A percentile compares a stretch with the other conserved stretches of the same genome.
These are phyloP conservation scores for Metaphire vulgaris DNA, from an alignment of 1,140 invertebrate genomes.

Conservation along the genomic window DNA sequence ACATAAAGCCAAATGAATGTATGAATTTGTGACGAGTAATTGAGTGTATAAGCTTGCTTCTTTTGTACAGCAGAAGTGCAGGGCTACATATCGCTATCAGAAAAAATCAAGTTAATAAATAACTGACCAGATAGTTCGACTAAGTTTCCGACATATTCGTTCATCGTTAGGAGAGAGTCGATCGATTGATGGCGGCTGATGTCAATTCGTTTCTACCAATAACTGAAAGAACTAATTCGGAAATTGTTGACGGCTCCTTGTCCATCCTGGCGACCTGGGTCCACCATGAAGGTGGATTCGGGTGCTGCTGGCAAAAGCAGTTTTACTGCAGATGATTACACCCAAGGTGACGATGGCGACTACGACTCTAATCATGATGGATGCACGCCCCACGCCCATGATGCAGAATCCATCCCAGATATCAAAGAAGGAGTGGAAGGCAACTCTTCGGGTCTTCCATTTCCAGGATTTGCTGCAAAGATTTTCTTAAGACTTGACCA, in stretches of 20 bases:
- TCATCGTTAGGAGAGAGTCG: no score
- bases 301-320: not conserved
- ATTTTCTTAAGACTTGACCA: slow-evolving; percentile 74
- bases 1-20: no score
- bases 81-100: no score
- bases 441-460: slow-evolving; percentile 58
- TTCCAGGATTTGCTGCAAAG: slow-evolving; percentile 76
- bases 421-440: not conserved
- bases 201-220: not conserved
- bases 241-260: not conserved
- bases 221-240: not conserved
- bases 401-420: slow-evolving; percentile 26
- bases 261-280: not conserved
- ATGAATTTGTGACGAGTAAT: no score
- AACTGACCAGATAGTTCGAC: no score
- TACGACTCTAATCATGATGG: no score
- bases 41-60: not conserved
- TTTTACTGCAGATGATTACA: not conserved
- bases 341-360: not conserved
- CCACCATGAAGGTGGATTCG: not conserved
- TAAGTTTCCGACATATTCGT: no score
- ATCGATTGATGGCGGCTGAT: no score
- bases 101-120: no score
- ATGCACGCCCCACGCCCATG: not conserved
- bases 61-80: not conserved